A percentile compares a stretch with the other conserved stretches of the same genome.
phyloP scores from a whole-genome alignment of 2,888 invertebrate genomes.

The Amiota communis region DNA sequence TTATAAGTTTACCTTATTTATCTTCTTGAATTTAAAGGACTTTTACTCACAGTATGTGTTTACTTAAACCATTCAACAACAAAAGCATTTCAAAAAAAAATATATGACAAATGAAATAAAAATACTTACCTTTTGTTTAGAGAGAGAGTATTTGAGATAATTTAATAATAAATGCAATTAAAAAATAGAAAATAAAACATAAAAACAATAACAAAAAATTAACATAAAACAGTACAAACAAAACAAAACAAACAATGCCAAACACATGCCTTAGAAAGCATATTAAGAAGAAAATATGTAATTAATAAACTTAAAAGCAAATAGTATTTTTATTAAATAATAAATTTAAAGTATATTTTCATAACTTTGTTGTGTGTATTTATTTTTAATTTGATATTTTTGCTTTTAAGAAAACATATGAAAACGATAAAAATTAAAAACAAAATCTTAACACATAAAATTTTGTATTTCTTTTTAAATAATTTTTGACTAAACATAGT shows the following conservation, averaged over 20 bases:
- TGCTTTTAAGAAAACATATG: slow-evolving; percentile 3
- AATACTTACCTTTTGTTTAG: too few relatives aligned
- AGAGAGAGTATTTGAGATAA: too few relatives aligned
- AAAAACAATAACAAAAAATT: too few relatives aligned
- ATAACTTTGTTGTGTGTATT: neutral
- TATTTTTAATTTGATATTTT: neutral
- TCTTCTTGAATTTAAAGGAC: neutral
- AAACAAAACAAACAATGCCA: too few relatives aligned
- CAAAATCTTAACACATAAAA: neutral
- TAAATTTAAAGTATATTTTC: slow-evolving; percentile 4
- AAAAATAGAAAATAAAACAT: too few relatives aligned
- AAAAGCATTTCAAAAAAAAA: neutral
- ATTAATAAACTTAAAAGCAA: neutral
- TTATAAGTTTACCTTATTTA: slow-evolving; percentile 22
- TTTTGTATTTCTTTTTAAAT: neutral
- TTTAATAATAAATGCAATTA: too few relatives aligned
- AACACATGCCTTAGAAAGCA: too few relatives aligned
- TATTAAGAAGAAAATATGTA: neutral
- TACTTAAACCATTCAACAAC: neutral
- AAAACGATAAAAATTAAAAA: neutral
- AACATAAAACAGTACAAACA: too few relatives aligned
- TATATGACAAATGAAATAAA: neutral
- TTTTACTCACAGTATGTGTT: neutral
- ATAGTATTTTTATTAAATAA: neutral
- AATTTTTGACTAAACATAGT: slow-evolving; percentile 50